Conservation (phyloP, 2,888 invertebrate species). For the Lasioglossum figueresi region DNA sequence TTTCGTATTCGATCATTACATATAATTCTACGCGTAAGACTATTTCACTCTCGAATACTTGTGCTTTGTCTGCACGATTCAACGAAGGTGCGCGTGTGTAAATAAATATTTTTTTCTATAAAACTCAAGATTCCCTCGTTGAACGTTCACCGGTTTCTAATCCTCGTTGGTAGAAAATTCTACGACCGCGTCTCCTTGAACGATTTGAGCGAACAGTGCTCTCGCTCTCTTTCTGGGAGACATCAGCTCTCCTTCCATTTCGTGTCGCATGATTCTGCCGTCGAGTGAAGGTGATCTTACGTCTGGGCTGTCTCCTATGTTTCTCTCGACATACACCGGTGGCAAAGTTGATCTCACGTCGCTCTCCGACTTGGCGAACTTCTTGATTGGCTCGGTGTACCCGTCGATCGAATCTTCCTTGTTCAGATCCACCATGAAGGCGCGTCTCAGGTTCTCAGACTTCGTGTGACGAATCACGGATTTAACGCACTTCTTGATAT, state of each 20-base stretch:
- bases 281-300: slow-evolving; percentile 56
- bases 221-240: slow-evolving; percentile 75
- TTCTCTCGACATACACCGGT: slow-evolving; percentile 71
- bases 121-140: background rate
- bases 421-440: slow-evolving; percentile 47
- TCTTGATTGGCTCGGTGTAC: slow-evolving; percentile 60
- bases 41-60: slow-evolving; percentile 20
- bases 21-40: background rate
- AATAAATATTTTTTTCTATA: slow-evolving; percentile 17
- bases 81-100: background rate
- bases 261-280: slow-evolving; percentile 20
- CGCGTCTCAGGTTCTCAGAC: slow-evolving; percentile 77
- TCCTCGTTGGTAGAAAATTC: slow-evolving; percentile 60
- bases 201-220: slow-evolving; percentile 78
- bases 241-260: slow-evolving; percentile 27
- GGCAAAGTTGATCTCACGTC: slow-evolving; percentile 69
- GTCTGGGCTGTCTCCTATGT: slow-evolving; percentile 75
- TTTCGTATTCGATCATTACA: background rate
- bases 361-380: slow-evolving; percentile 76
- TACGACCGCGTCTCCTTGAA: slow-evolving; percentile 74
- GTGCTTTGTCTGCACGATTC: slow-evolving; percentile 4
- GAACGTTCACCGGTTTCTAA: background rate
- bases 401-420: slow-evolving; percentile 22
- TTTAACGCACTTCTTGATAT: slow-evolving; percentile 72
- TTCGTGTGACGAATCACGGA: slow-evolving; percentile 79